A percentile compares a stretch with the other conserved stretches of the same genome.
These are phyloP conservation scores for Tachina lurida DNA, from an alignment of 2,888 invertebrate genomes.

Conservation along the genomic window DNA sequence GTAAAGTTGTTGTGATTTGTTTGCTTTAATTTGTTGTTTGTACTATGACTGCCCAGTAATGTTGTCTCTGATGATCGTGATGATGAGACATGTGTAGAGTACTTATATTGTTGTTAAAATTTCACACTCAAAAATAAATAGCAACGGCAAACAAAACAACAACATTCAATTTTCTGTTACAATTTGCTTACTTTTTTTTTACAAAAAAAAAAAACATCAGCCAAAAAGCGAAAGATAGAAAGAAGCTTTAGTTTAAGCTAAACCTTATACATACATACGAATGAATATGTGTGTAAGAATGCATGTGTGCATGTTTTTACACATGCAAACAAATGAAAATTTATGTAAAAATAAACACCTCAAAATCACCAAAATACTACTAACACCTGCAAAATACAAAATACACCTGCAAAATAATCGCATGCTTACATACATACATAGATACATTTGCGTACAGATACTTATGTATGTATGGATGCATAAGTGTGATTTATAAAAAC, in stretches of 20 bases:
- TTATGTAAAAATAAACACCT: not conserved
- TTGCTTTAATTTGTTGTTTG: constrained; percentile 58
- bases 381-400: constrained; percentile 12
- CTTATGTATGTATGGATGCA: not conserved
- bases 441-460: not conserved
- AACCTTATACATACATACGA: not conserved
- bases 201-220: constrained; percentile 5
- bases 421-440: not conserved
- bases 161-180: constrained; percentile 40
- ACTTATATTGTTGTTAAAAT: constrained; percentile 58
- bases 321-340: not conserved
- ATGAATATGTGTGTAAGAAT: not conserved
- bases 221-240: constrained; percentile 2
- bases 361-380: not conserved
- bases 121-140: constrained; percentile 64
- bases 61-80: constrained; percentile 44
- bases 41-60: constrained; percentile 39
- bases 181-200: constrained; percentile 51
- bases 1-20: constrained; percentile 60
- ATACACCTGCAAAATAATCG: too few species aligned
- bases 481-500: not conserved
- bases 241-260: constrained; percentile 43
- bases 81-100: constrained; percentile 33
- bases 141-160: constrained; percentile 18
- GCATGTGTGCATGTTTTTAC: not conserved